These are phyloP conservation scores for Amblyjoppa proteus DNA, from an alignment of 2,888 invertebrate genomes.

Conservation along the genomic window DNA sequence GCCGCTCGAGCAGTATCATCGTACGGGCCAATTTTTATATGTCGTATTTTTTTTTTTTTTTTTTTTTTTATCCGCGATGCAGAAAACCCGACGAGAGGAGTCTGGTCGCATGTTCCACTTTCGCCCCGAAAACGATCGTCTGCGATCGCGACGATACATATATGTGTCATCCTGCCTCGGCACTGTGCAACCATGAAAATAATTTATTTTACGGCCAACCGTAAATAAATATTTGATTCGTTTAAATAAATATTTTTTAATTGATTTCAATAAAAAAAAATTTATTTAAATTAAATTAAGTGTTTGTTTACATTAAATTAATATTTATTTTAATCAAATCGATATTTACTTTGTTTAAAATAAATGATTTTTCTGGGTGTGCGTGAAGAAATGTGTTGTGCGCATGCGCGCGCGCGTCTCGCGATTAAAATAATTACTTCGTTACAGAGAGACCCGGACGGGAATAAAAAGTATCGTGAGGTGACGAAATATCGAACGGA, in stretches of 20 bases:
- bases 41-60: background rate
- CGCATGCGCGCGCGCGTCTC: constrained; percentile 35
- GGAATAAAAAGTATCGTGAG: background rate
- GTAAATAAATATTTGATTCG: constrained; percentile 26
- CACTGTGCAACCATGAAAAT: too few relatives aligned
- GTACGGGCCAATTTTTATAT: constrained; percentile 40
- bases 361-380: too few relatives aligned
- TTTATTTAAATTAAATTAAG: constrained; percentile 1
- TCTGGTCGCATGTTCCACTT: constrained; percentile 58
- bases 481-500: background rate
- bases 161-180: background rate
- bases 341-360: too few relatives aligned
- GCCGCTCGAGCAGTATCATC: constrained; percentile 29
- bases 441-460: background rate
- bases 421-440: constrained; percentile 42
- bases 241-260: too few relatives aligned
- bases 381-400: too few relatives aligned
- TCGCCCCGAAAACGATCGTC: constrained; percentile 60
- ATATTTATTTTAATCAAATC: too few relatives aligned
- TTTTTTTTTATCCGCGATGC: constrained; percentile 48
- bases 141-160: constrained; percentile 52
- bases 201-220: background rate
- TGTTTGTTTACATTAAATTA: too few relatives aligned
- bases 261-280: background rate
- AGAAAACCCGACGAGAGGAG: constrained; percentile 35